A percentile compares a stretch with the other conserved stretches of the same genome.
phyloP scores from a whole-genome alignment of 1,140 invertebrate genomes.

The Orius insidiosus region DNA sequence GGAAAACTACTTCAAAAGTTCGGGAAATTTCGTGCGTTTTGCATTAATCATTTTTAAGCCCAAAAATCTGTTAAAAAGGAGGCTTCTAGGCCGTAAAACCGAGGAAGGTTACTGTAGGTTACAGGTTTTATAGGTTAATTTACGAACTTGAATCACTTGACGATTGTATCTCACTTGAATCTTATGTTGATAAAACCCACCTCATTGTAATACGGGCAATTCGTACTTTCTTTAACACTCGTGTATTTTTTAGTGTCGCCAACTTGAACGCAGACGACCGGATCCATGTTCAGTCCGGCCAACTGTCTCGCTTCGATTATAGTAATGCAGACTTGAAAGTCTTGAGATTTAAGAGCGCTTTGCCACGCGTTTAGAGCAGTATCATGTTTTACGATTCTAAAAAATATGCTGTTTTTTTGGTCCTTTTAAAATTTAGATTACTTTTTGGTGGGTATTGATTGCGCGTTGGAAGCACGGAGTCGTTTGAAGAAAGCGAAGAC shows the following conservation, averaged over 20 bases:
- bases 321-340: slow-evolving; percentile 76
- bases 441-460: slow-evolving; percentile 16
- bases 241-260: slow-evolving; percentile 74
- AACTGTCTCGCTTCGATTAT: slow-evolving; percentile 78
- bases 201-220: slow-evolving; percentile 85
- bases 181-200: slow-evolving; percentile 35
- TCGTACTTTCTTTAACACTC: slow-evolving; percentile 79
- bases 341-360: slow-evolving; percentile 52
- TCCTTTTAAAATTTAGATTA: slow-evolving; percentile 11
- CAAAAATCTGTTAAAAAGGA: no score
- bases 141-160: no score
- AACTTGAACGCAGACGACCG: slow-evolving; percentile 74
- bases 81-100: no score
- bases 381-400: slow-evolving; percentile 22
- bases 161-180: no score
- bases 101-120: no score
- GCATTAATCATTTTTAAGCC: no score
- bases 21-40: no score
- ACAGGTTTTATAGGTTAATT: no score
- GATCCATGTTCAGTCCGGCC: slow-evolving; percentile 80
- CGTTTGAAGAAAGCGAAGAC: slow-evolving; percentile 20
- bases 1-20: no score
- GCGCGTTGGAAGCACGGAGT: slow-evolving; percentile 17
- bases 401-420: neutral
- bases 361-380: slow-evolving; percentile 16